Conservation (phyloP, 2,113 vertebrate genomes). For the Istiophorus platypterus region DNA sequence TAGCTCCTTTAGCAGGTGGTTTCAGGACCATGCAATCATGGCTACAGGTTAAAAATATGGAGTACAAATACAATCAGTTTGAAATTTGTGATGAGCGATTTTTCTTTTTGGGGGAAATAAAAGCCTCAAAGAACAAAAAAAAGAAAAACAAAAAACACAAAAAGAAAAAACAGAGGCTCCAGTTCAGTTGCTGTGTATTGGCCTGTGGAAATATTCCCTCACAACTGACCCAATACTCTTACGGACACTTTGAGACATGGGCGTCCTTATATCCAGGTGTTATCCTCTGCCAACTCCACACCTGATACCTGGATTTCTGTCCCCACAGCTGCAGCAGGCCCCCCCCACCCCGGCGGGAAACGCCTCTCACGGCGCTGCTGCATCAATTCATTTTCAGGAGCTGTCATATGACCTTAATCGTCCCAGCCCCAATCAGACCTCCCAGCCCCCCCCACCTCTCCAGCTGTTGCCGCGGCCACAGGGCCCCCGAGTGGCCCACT, state of each 20-base stretch:
- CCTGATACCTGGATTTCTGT: not conserved
- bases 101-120: not conserved
- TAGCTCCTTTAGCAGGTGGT: not conserved
- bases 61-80: not conserved
- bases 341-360: slow-evolving; percentile 11
- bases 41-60: not conserved
- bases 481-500: slow-evolving; percentile 44
- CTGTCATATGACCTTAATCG: slow-evolving; percentile 44
- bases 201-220: not conserved
- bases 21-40: not conserved
- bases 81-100: not conserved
- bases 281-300: not conserved
- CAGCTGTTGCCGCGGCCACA: slow-evolving; percentile 59
- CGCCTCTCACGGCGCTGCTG: not conserved
- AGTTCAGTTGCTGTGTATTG: no score
- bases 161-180: no score
- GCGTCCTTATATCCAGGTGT: not conserved
- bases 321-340: not conserved
- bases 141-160: no score
- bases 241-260: not conserved
- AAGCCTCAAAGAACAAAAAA: not conserved
- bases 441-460: slow-evolving; percentile 29
- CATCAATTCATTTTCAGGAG: slow-evolving; percentile 26
- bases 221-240: not conserved
- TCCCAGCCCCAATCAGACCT: slow-evolving; percentile 28